These are phyloP conservation scores for Lycaena phlaeas DNA, from an alignment of 2,888 invertebrate species.

Conservation along the genomic window DNA sequence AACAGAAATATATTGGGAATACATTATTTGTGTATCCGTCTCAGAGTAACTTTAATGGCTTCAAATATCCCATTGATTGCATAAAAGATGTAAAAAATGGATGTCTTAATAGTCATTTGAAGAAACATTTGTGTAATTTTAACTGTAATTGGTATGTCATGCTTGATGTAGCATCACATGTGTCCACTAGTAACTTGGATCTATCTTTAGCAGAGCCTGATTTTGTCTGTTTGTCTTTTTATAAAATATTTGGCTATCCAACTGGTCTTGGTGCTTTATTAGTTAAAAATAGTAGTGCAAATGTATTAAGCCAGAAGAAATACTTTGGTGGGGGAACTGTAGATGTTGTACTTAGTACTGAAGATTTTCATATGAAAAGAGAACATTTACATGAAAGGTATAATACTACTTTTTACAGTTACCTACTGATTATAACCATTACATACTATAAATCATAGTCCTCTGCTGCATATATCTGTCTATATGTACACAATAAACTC, in stretches of 20 bases:
- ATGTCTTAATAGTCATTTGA: conserved; percentile 51
- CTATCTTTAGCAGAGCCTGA: conserved; percentile 83
- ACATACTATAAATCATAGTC: no score
- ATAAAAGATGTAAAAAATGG: conserved; percentile 77
- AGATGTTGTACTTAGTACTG: conserved; percentile 82
- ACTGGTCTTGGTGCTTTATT: conserved; percentile 94
- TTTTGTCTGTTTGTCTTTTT: conserved; percentile 94
- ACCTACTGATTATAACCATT: no score
- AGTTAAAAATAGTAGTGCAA: conserved; percentile 77
- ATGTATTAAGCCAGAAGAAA: conserved; percentile 74
- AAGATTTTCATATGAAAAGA: conserved; percentile 81
- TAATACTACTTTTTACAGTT: conserved; percentile 13
- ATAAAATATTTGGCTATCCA: conserved; percentile 96
- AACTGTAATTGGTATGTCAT: conserved; percentile 79
- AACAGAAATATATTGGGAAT: conserved; percentile 37
- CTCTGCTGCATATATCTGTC: no score
- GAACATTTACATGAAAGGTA: conserved; percentile 81
- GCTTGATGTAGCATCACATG: conserved; percentile 90
- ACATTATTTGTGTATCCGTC: conserved; percentile 89
- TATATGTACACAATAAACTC: no score
- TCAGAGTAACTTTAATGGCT: conserved; percentile 95
- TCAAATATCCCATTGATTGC: conserved; percentile 87
- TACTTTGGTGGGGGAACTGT: conserved; percentile 98
- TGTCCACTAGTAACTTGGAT: conserved; percentile 84
- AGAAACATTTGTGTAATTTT: conserved; percentile 43